phyloP scores from a whole-genome alignment of 2,888 invertebrate genomes.

The Drosophila parthenogenetica region DNA sequence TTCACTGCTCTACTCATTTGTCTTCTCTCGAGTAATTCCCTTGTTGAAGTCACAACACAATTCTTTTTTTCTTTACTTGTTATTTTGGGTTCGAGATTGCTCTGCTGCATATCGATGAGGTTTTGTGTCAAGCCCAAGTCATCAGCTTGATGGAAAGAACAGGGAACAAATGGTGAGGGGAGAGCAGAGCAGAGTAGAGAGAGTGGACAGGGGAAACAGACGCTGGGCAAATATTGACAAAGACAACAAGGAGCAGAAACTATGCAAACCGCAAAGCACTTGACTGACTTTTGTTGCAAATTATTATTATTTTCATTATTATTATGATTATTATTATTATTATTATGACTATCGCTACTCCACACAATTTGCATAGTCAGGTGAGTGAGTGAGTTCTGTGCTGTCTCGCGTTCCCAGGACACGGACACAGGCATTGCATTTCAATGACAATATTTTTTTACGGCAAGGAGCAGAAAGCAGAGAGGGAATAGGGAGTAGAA shows the following conservation, averaged over 20 bases:
- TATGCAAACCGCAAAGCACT: slow-evolving; percentile 56
- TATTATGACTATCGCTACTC: slow-evolving; percentile 29
- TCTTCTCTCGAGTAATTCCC: slow-evolving; percentile 6
- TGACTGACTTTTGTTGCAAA: slow-evolving; percentile 78
- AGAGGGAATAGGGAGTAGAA: too few species aligned
- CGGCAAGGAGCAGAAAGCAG: slow-evolving; percentile 15
- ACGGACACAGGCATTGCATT: slow-evolving; percentile 63
- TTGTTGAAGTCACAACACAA: slow-evolving; percentile 9
- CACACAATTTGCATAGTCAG: slow-evolving; percentile 67
- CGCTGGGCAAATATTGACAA: slow-evolving; percentile 66
- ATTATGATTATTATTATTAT: slow-evolving; percentile 42
- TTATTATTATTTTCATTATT: slow-evolving; percentile 63
- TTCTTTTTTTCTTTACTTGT: slow-evolving; percentile 5
- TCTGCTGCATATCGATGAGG: slow-evolving; percentile 68
- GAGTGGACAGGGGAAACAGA: background rate
- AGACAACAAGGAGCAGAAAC: slow-evolving; percentile 25
- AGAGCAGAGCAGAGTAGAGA: background rate
- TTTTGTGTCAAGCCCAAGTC: slow-evolving; percentile 32
- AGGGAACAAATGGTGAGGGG: background rate
- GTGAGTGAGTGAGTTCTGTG: slow-evolving; percentile 35
- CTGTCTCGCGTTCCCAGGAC: slow-evolving; percentile 52
- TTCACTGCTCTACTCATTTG: slow-evolving; percentile 2
- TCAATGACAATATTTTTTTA: slow-evolving; percentile 73
- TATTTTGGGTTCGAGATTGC: slow-evolving; percentile 51
- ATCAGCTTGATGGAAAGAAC: slow-evolving; percentile 40